Evolutionary conservation across 2,888 invertebrate genomes (phyloP), one percentile per base, ranked within the genome.

Genomic region (Pinctada fucata): DNA sequence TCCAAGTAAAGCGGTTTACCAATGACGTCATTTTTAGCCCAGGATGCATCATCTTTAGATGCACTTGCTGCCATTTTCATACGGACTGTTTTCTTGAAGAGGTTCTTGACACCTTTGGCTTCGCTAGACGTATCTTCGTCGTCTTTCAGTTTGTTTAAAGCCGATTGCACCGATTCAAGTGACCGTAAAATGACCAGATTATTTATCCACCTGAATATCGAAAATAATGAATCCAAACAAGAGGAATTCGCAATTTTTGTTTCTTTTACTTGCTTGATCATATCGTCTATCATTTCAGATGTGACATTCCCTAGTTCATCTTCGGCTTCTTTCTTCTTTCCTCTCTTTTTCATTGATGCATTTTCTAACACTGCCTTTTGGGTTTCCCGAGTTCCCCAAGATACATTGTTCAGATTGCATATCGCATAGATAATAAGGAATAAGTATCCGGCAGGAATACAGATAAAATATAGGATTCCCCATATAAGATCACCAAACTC

Each of bases 361-460:
- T 52, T 45, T 72, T 77, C 80, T 58, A 80, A 52, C 1, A 80
- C 75, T 31, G 80, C 77, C 3, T 47, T 77, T 51, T 80, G 76
- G 45, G 80, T 81, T 76, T 98, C 98, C 79, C 98, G 94, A 0
- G 98, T 98, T 3, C 98, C 98, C 98, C 98, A 98, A 0, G 96
- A 95, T 2, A 98, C 96, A 90, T 97, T 96, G 91, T 98, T 97
- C 93, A 98, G 94, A 91, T 98, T 98, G 91, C 97, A 97, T 58
- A 97, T 94, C 0, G 97, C 97, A 91, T 97, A 98, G 78, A 98
- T 95, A 83, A 97, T 96, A 75, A 98, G 94, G 90, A 98, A 93
- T 94, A 98, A 95, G 93, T 98, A 98, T 96, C 98, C 98, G 83
- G 97, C 96, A 0, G 98, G 98, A 76, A 98, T 97, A 8, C 97